Evolutionary conservation across 2,113 vertebrate genomes (phyloP).

Genomic region (Capreolus pygargus): DNA sequence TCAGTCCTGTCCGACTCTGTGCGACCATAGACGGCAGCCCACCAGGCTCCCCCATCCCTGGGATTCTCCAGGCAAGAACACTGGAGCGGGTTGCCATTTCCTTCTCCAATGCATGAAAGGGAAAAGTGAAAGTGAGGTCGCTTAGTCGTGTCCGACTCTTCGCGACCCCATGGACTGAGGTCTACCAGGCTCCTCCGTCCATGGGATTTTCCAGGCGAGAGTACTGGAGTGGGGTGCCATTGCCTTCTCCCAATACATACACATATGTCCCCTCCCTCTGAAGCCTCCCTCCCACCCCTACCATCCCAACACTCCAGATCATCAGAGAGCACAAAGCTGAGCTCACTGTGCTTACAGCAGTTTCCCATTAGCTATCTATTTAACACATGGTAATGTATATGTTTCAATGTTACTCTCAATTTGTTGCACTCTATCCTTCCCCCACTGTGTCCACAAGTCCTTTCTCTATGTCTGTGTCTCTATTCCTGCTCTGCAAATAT

Average conservation of each 20-base stretch:
- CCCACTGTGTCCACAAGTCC: neutral
- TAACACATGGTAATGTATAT: neutral
- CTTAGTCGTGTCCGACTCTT: too few species aligned
- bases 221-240: too few species aligned
- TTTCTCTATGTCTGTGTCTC: neutral
- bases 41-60: neutral
- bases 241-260: neutral
- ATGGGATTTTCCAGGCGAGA: too few species aligned
- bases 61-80: too few species aligned
- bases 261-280: neutral
- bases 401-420: neutral
- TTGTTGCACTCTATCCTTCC: neutral
- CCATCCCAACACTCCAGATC: neutral
- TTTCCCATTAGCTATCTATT: neutral
- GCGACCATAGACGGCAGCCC: too few species aligned
- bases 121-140: too few species aligned
- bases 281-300: neutral
- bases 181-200: too few species aligned
- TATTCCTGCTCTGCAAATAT: neutral
- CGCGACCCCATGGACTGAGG: too few species aligned
- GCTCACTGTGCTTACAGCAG: neutral
- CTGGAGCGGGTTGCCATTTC: too few species aligned
- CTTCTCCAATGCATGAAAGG: too few species aligned
- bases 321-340: neutral
- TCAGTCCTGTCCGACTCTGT: too few species aligned